These are phyloP conservation scores for Neodiprion pinetum DNA, from an alignment of 1,140 invertebrate genomes.

Conservation along the genomic window DNA sequence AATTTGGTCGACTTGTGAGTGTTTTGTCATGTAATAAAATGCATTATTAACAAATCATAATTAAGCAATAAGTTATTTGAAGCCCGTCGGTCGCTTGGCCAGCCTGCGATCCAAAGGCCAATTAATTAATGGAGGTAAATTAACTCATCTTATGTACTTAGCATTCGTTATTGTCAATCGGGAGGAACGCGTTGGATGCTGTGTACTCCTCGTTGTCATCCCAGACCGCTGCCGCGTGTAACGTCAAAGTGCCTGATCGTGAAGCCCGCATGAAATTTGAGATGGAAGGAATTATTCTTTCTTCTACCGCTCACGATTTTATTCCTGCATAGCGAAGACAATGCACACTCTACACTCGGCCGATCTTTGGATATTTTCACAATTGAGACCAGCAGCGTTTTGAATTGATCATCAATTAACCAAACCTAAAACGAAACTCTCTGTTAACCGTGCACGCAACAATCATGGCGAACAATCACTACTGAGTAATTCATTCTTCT, in stretches of 20 bases:
- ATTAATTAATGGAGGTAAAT: conserved; percentile 53
- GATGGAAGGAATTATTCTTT: not conserved
- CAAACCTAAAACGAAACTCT: not conserved
- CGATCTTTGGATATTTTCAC: no score
- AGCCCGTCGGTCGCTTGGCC: not conserved
- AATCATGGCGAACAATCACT: not conserved
- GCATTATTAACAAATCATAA: conserved; percentile 6
- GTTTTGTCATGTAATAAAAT: not conserved
- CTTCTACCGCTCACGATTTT: not conserved
- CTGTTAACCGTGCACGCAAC: not conserved
- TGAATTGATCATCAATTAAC: not conserved
- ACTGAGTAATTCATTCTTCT: not conserved
- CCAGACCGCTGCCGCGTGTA: no score
- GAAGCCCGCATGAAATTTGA: conserved; percentile 5
- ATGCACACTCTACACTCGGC: no score
- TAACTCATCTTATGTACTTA: conserved; percentile 55
- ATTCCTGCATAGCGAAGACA: not conserved
- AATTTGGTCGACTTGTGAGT: not conserved
- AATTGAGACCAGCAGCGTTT: not conserved
- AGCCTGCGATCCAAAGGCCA: conserved; percentile 8
- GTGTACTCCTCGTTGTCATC: not conserved
- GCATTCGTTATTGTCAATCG: conserved; percentile 57
- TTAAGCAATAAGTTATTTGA: not conserved
- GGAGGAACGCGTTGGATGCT: conserved; percentile 30
- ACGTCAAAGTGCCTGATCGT: no score